These are phyloP conservation scores for Norana najaformis DNA, from an alignment of 2,888 invertebrate genomes.

Conservation along the genomic window DNA sequence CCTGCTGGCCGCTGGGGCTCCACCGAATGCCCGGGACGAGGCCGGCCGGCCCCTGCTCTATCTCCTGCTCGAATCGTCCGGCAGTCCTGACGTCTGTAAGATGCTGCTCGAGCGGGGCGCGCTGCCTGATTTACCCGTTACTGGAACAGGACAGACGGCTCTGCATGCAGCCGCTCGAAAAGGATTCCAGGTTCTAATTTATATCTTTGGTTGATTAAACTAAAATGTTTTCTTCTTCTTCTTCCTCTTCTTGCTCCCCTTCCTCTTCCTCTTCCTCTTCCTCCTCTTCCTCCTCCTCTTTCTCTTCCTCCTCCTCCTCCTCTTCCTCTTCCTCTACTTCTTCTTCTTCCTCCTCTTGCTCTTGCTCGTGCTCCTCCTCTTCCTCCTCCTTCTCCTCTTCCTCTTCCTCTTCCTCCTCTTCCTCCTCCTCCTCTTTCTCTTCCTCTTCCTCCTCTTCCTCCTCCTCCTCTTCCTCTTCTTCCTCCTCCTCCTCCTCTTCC, in stretches of 20 bases:
- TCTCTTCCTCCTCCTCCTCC: background rate
- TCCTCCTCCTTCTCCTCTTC: too few species aligned
- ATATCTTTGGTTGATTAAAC: background rate
- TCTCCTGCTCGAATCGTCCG: constrained; percentile 37
- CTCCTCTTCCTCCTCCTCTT: background rate
- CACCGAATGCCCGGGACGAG: constrained; percentile 39
- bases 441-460: too few species aligned
- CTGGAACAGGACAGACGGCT: constrained; percentile 36
- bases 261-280: too few species aligned
- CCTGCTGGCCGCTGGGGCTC: constrained; percentile 41
- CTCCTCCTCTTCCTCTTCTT: too few species aligned
- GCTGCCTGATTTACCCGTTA: constrained; percentile 36
- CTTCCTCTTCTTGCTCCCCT: too few species aligned
- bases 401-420: too few species aligned
- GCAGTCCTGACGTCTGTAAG: constrained; percentile 39
- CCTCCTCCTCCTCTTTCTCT: too few species aligned
- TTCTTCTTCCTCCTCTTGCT: background rate
- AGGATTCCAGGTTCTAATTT: constrained; percentile 39
- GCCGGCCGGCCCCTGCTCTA: constrained; percentile 40
- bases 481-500: too few species aligned
- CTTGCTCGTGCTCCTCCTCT: too few species aligned
- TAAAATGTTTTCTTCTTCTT: background rate
- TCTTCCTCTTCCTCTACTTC: background rate
- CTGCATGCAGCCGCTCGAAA: constrained; percentile 40
- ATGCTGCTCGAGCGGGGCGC: constrained; percentile 42